These are phyloP conservation scores for Pundamilia nyererei DNA, from an alignment of 2,113 vertebrate genomes.

Conservation along the genomic window DNA sequence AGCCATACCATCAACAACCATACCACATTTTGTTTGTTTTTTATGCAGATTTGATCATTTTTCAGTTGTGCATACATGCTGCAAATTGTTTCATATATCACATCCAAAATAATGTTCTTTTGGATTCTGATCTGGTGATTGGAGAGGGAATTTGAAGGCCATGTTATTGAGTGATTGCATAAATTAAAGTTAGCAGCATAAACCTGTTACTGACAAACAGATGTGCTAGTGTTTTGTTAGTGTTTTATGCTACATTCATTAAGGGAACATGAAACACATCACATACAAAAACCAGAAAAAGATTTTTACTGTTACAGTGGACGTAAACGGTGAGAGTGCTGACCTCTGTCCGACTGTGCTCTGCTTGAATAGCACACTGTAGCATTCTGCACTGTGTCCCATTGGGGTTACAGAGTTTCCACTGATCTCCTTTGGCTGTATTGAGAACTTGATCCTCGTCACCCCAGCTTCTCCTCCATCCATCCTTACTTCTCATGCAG, in stretches of 20 bases:
- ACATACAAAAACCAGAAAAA: background rate
- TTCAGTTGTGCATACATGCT: background rate
- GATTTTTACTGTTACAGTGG: background rate
- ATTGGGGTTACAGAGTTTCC: conserved; percentile 64
- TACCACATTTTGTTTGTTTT: background rate
- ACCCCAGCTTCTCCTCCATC: conserved; percentile 26
- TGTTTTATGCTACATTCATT: background rate
- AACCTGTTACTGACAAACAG: background rate
- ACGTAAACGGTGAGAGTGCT: conserved; percentile 3
- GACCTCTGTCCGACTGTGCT: conserved; percentile 36
- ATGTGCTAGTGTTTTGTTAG: background rate
- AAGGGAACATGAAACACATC: background rate
- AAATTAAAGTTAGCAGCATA: background rate
- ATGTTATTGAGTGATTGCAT: background rate
- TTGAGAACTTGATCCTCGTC: conserved; percentile 51
- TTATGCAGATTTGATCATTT: background rate
- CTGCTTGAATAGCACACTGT: conserved; percentile 42
- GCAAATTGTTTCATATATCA: background rate
- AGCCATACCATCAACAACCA: background rate
- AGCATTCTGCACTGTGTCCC: conserved; percentile 47
- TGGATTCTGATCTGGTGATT: background rate
- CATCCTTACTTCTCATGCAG: conserved; percentile 1
- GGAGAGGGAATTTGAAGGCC: background rate
- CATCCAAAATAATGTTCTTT: background rate
- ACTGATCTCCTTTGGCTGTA: conserved; percentile 37